Percentiles rank a stretch among this genome's conserved stretches.
Conservation (phyloP, 2,797 vertebrate species). For the Tiaroga cobitis region DNA sequence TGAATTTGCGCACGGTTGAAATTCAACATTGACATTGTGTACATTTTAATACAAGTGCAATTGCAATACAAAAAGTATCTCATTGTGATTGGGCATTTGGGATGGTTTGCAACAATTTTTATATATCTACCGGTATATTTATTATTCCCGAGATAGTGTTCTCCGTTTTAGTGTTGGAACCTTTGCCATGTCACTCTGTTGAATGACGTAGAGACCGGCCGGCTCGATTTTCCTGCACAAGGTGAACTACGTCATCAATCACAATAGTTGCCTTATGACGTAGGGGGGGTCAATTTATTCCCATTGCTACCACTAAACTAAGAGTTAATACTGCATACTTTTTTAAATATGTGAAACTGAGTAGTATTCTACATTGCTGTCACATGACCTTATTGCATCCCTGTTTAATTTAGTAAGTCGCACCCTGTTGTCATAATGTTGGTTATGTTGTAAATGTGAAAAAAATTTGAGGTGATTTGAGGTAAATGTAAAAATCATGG, state of each 20-base stretch:
- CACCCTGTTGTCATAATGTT: background rate
- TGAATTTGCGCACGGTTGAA: background rate
- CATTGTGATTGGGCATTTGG: background rate
- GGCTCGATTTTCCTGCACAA: background rate
- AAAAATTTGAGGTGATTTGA: background rate
- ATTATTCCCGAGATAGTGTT: background rate
- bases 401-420: background rate
- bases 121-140: background rate
- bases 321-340: background rate
- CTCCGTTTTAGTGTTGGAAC: background rate
- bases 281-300: background rate
- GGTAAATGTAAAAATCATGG: background rate
- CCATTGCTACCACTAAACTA: background rate
- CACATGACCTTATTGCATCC: background rate
- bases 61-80: background rate
- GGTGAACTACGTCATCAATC: background rate
- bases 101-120: background rate
- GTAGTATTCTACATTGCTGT: background rate
- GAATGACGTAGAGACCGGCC: conserved; percentile 15
- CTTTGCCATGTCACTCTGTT: conserved; percentile 28
- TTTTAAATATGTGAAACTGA: background rate
- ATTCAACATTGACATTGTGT: background rate
- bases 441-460: background rate
- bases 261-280: background rate
- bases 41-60: background rate